Evolutionary conservation across 2,113 vertebrate genomes (phyloP).

Genomic region (Thunnus thynnus): DNA sequence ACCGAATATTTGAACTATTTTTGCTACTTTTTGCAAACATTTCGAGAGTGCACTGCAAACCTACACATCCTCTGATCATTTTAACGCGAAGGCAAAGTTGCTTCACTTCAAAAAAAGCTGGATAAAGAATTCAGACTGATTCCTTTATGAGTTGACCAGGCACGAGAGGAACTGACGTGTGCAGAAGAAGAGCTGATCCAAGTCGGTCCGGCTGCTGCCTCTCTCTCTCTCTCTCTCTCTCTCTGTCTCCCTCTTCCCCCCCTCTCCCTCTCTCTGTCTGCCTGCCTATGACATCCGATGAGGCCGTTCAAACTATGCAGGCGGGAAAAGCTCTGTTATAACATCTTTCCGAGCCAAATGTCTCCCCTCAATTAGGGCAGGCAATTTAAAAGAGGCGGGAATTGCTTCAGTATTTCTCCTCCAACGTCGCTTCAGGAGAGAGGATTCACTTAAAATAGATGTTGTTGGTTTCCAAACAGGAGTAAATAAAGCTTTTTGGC

Average conservation of each 20-base stretch:
- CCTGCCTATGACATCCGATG: slow-evolving; percentile 83
- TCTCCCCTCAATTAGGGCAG: slow-evolving; percentile 13
- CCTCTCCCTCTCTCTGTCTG: background rate
- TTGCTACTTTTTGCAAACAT: background rate
- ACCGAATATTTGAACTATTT: background rate
- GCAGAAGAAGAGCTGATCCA: slow-evolving; percentile 86
- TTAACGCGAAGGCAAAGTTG: background rate
- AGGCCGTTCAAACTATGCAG: slow-evolving; percentile 87
- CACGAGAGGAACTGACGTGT: slow-evolving; percentile 76
- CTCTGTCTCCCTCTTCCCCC: slow-evolving; percentile 56
- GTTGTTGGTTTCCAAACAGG: slow-evolving; percentile 56
- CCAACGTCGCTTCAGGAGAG: slow-evolving; percentile 35
- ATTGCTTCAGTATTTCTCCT: slow-evolving; percentile 30
- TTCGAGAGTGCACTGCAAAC: background rate
- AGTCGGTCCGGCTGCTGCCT: slow-evolving; percentile 87
- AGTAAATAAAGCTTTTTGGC: slow-evolving; percentile 66
- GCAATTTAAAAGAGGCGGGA: slow-evolving; percentile 5
- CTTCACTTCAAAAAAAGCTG: background rate
- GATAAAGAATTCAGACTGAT: slow-evolving; percentile 4
- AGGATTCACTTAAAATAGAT: slow-evolving; percentile 32
- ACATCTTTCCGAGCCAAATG: slow-evolving; percentile 10
- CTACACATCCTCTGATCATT: background rate
- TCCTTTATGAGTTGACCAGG: slow-evolving; percentile 14
- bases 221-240: slow-evolving; percentile 75
- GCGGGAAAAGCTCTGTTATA: slow-evolving; percentile 80